A percentile compares a stretch with the other conserved stretches of the same genome.
These are phyloP conservation scores for Helogale parvula DNA, from an alignment of 2,113 vertebrate species.

Conservation along the genomic window DNA sequence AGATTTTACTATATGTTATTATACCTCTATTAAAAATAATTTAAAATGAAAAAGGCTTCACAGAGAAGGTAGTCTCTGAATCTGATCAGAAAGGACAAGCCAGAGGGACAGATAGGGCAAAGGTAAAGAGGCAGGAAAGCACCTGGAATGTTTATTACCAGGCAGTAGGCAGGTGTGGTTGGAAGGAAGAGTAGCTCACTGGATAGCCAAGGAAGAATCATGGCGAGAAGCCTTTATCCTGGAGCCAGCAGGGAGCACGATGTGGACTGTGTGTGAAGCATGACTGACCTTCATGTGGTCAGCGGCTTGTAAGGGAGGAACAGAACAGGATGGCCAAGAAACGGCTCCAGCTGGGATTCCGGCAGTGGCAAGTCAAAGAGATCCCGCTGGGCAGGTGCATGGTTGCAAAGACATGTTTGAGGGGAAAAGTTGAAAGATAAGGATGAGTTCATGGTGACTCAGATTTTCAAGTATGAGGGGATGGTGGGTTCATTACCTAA, in stretches of 20 bases:
- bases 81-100: background rate
- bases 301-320: background rate
- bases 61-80: background rate
- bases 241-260: background rate
- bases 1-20: background rate
- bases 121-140: background rate
- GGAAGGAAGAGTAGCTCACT: background rate
- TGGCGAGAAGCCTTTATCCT: background rate
- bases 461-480: background rate
- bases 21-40: background rate
- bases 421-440: background rate
- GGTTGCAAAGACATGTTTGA: background rate
- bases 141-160: background rate
- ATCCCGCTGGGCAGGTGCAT: background rate
- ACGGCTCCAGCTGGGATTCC: background rate
- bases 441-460: background rate
- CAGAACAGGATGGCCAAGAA: background rate
- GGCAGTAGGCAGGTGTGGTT: background rate
- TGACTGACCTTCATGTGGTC: background rate
- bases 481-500: background rate
- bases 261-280: background rate
- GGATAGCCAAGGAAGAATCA: background rate
- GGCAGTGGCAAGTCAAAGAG: background rate
- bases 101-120: background rate
- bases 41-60: background rate